Evolutionary conservation across 2,797 vertebrate species (phyloP), one percentile per base, ranked within the genome.

Genomic region (Carduelis carduelis): DNA sequence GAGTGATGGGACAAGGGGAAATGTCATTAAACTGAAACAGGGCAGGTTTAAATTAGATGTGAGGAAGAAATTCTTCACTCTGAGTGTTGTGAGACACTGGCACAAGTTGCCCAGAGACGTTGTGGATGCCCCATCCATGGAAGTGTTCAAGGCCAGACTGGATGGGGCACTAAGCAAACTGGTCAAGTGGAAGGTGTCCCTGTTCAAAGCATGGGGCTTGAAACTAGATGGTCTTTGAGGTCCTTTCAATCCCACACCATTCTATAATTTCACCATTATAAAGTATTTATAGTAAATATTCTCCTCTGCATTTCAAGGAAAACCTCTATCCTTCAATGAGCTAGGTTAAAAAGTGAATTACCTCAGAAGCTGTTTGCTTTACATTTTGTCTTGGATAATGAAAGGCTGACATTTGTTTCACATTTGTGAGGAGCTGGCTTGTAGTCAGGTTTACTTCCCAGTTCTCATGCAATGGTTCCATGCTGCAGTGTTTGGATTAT

Each of bases 321-420:
- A 34, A 72, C 10, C 11, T 60, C 11, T 44, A 27, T 63, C 52
- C 19, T 76, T 79, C 56, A 69, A 2, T 59, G n/a, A 88, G 12
- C 30, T 7, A 52, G 14, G 49, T 63, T 83, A 91, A 85, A 76
- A 81, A 83, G 34, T 14, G 6, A 68, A 43, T 52, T 66, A 55
- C 34, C 10, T 91, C 57, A 6, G 69, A 71, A 81, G 43, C 52
- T 69, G 8, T 75, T 92, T 76, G 34, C 32, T 87, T 93, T 88
- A 49, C 7, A 4, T 91, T 89, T 93, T 94, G 63, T 52, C 35
- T 86, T 6, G 3, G n/a, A 56, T 86, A 91, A 89, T 49, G 44
- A 76, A 88, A 82, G 8, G 76, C 49, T 87, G 93, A 95, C 95
- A 96, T 96, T 95, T 95, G 95, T 96, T 96, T 97, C 87, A 43